Evolutionary conservation across 2,888 invertebrate species (phyloP).

Genomic region (Polietes domitor): DNA sequence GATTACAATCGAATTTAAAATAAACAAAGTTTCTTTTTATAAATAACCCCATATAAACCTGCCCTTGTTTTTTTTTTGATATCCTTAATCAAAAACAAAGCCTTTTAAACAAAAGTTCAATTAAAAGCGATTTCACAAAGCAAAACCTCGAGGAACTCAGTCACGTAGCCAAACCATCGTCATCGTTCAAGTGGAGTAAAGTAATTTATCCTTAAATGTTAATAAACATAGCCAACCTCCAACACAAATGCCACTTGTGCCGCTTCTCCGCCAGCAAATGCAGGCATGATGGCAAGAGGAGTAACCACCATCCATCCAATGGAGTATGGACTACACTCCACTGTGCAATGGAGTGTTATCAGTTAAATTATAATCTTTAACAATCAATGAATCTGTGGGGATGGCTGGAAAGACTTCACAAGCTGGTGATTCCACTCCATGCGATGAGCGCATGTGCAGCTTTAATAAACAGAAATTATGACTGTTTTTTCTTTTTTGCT

Average conservation of each 20-base stretch:
- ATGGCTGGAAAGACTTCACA: not conserved
- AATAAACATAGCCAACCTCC: constrained; percentile 64
- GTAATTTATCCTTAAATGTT: constrained; percentile 65
- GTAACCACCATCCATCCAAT: constrained; percentile 5
- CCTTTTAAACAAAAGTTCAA: constrained; percentile 26
- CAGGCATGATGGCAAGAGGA: not conserved
- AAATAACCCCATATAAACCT: constrained; percentile 54
- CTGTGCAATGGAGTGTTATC: constrained; percentile 48
- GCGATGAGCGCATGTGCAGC: constrained; percentile 11
- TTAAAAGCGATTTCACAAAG: constrained; percentile 30
- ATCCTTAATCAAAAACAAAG: constrained; percentile 53
- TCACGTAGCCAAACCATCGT: constrained; percentile 55
- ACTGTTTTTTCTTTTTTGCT: constrained; percentile 26
- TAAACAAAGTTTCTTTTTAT: constrained; percentile 45
- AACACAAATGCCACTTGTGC: constrained; percentile 31
- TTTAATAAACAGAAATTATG: constrained; percentile 48
- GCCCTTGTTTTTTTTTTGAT: constrained; percentile 42
- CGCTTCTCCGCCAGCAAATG: not conserved
- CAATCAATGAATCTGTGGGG: constrained; percentile 47
- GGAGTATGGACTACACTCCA: not conserved
- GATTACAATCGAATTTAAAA: not conserved
- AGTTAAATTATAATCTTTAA: constrained; percentile 62
- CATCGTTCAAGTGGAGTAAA: constrained; percentile 21
- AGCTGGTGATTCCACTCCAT: not conserved
- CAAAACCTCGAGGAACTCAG: not conserved